A percentile compares a stretch with the other conserved stretches of the same genome.
phyloP scores from a whole-genome alignment of 2,113 vertebrate species.

The Symphodus melops region DNA sequence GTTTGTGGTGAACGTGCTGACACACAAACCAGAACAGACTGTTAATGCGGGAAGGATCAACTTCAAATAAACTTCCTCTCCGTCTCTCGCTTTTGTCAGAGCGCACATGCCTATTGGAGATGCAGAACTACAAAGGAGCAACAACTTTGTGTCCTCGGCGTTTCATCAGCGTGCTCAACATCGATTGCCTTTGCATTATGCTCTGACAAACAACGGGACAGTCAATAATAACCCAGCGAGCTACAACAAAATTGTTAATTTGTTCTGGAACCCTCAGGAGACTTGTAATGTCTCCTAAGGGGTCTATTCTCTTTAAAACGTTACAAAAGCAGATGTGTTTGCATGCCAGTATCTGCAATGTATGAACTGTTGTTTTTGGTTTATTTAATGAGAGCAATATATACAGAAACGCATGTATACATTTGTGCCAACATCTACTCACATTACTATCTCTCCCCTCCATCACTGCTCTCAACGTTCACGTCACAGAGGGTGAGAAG shows the following conservation, averaged over 20 bases:
- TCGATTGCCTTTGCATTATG: constrained; percentile 36
- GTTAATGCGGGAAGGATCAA: constrained; percentile 53
- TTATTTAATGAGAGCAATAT: background rate
- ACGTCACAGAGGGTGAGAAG: constrained; percentile 29
- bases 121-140: constrained; percentile 21
- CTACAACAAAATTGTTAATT: constrained; percentile 35
- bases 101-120: constrained; percentile 6
- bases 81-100: background rate
- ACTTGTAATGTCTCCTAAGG: background rate
- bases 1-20: constrained; percentile 55
- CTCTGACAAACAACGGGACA: constrained; percentile 41
- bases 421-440: background rate
- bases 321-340: constrained; percentile 14
- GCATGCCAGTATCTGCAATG: constrained; percentile 3
- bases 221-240: constrained; percentile 47
- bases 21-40: constrained; percentile 44
- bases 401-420: constrained; percentile 2
- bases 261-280: background rate
- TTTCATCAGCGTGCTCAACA: constrained; percentile 43
- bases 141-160: constrained; percentile 37
- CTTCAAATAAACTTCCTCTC: constrained; percentile 49
- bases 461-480: constrained; percentile 22
- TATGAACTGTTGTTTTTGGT: constrained; percentile 6
- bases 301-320: constrained; percentile 15
- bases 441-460: constrained; percentile 23